A percentile compares a stretch with the other conserved stretches of the same genome.
Conservation (phyloP, 2,113 vertebrate genomes). For the Heterocephalus glaber region DNA sequence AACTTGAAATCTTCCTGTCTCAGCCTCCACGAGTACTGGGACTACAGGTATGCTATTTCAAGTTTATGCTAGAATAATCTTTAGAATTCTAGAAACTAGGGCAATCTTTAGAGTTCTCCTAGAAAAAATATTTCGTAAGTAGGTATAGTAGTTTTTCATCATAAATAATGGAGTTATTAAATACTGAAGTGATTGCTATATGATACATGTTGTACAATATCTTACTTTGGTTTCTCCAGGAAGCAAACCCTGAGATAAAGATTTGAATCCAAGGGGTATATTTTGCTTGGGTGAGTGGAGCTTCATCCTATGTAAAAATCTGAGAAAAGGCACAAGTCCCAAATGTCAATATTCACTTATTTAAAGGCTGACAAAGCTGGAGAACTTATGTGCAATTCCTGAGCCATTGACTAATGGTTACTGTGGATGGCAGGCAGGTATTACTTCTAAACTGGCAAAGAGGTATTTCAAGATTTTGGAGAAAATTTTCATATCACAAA, state of each 20-base stretch:
- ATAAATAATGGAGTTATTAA: neutral
- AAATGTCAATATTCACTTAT: conserved; percentile 12
- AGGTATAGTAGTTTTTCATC: neutral
- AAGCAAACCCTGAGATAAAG: neutral
- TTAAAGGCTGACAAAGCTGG: neutral
- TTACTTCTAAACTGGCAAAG: neutral
- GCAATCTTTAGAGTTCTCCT: neutral
- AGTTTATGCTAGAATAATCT: neutral
- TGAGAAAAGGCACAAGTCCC: neutral
- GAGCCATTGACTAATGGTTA: neutral
- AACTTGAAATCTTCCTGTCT: neutral
- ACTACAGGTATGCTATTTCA: neutral
- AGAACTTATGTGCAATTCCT: neutral
- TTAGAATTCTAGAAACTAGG: neutral
- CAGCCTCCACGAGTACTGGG: neutral
- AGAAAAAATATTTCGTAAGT: conserved; percentile 22
- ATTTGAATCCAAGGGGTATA: neutral
- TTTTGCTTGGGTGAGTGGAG: neutral
- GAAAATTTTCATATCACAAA: neutral
- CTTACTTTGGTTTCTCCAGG: neutral
- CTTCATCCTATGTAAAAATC: neutral
- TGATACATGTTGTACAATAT: neutral
- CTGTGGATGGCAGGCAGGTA: neutral
- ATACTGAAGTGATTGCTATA: neutral
- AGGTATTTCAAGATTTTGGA: neutral